These are phyloP conservation scores for Macaria liturata DNA, from an alignment of 2,888 invertebrate species.

Conservation along the genomic window DNA sequence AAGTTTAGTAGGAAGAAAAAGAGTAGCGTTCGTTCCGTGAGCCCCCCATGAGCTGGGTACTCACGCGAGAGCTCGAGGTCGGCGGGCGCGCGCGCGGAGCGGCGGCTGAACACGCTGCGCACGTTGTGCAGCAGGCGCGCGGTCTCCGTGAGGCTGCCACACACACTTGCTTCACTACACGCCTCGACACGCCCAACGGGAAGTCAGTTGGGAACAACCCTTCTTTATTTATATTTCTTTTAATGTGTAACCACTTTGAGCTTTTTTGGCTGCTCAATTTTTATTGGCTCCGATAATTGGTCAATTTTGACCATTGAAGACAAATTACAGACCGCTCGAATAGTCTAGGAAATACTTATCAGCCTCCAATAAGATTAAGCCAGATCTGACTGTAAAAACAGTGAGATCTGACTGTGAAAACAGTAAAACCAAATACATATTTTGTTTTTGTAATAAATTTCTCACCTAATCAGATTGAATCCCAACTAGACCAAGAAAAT, in stretches of 20 bases:
- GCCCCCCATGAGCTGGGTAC: slow-evolving; percentile 72
- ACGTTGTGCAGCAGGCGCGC: slow-evolving; percentile 97
- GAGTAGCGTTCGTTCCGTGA: slow-evolving; percentile 2
- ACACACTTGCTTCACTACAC: slow-evolving; percentile 61
- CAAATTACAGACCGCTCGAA: too few species aligned
- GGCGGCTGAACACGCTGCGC: slow-evolving; percentile 94
- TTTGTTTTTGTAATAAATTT: too few species aligned
- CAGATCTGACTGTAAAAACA: too few species aligned
- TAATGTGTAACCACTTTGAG: too few species aligned
- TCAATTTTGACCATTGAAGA: too few species aligned
- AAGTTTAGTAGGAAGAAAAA: neutral
- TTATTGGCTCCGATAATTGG: too few species aligned
- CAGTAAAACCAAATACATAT: too few species aligned
- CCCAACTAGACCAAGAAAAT: slow-evolving; percentile 17
- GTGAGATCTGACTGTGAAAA: too few species aligned
- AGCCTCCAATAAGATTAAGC: too few species aligned
- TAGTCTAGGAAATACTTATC: too few species aligned
- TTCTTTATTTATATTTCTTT: too few species aligned
- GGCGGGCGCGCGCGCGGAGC: slow-evolving; percentile 90
- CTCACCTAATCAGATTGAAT: neutral
- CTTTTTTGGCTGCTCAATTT: too few species aligned
- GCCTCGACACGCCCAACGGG: slow-evolving; percentile 41
- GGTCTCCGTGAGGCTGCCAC: slow-evolving; percentile 96
- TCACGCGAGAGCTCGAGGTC: slow-evolving; percentile 97
- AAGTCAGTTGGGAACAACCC: slow-evolving; percentile 22